phyloP scores from a whole-genome alignment of 2,797 vertebrate species.

The Myripristis murdjan region DNA sequence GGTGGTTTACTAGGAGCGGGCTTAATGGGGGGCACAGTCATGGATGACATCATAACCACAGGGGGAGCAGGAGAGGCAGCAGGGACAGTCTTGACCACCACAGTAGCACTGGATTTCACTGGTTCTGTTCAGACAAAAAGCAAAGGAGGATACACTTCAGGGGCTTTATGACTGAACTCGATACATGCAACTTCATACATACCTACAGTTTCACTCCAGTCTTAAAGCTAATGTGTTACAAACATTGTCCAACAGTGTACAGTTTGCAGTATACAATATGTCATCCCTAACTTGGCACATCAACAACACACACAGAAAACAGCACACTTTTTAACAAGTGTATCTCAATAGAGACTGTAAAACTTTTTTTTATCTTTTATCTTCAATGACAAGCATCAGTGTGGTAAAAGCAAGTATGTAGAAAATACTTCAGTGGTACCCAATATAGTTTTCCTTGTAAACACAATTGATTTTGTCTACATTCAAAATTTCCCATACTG shows the following conservation, averaged over 20 bases:
- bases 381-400: not conserved
- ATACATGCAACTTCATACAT: not conserved
- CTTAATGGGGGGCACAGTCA: slow-evolving; percentile 82
- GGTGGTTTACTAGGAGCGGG: slow-evolving; percentile 74
- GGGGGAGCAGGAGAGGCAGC: slow-evolving; percentile 48
- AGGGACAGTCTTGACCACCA: slow-evolving; percentile 80
- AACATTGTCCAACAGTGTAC: too few relatives aligned
- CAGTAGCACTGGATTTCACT: slow-evolving; percentile 76
- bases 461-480: too few relatives aligned
- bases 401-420: not conserved
- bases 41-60: slow-evolving; percentile 86
- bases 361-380: too few relatives aligned
- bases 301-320: too few relatives aligned
- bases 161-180: not conserved
- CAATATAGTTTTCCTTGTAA: too few relatives aligned
- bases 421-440: not conserved
- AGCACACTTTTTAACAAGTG: not conserved
- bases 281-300: too few relatives aligned
- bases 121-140: slow-evolving; percentile 70
- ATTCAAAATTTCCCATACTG: too few relatives aligned
- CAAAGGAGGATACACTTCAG: not conserved
- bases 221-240: too few relatives aligned
- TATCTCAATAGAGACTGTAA: not conserved
- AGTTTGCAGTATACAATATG: too few relatives aligned
- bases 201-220: too few relatives aligned